Percentiles rank a stretch among this genome's conserved stretches.
These are phyloP conservation scores for Plotosus lineatus DNA, from an alignment of 2,113 vertebrate genomes.

Conservation along the genomic window DNA sequence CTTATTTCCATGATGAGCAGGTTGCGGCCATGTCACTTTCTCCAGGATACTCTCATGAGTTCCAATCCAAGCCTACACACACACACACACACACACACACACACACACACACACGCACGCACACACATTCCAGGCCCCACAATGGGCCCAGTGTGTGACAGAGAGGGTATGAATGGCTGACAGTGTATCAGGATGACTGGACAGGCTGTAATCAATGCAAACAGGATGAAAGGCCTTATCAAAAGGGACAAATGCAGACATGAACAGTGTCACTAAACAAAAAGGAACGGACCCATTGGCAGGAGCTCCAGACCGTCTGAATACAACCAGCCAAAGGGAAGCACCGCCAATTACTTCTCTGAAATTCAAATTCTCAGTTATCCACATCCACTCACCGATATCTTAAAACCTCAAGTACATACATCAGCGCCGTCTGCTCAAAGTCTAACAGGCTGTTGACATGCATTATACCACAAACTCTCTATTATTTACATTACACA, in stretches of 20 bases:
- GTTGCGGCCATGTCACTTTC: slow-evolving; percentile 54
- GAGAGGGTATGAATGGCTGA: slow-evolving; percentile 65
- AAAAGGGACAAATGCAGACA: slow-evolving; percentile 71
- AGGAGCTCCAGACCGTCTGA: slow-evolving; percentile 53
- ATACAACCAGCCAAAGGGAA: slow-evolving; percentile 53
- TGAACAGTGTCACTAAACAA: slow-evolving; percentile 69
- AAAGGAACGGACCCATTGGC: slow-evolving; percentile 62
- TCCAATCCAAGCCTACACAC: slow-evolving; percentile 61
- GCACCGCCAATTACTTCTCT: slow-evolving; percentile 57
- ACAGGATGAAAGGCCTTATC: slow-evolving; percentile 73
- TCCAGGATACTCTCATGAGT: slow-evolving; percentile 61
- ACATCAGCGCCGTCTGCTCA: slow-evolving; percentile 42
- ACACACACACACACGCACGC: slow-evolving; percentile 55
- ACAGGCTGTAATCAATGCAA: slow-evolving; percentile 74
- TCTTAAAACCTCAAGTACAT: slow-evolving; percentile 56
- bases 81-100: slow-evolving; percentile 51
- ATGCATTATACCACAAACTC: not conserved
- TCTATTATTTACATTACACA: no score
- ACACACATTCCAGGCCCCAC: slow-evolving; percentile 69
- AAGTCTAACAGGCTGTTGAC: slow-evolving; percentile 30
- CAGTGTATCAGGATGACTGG: slow-evolving; percentile 73
- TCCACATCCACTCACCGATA: slow-evolving; percentile 60
- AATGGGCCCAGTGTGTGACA: slow-evolving; percentile 73
- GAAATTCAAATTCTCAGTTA: slow-evolving; percentile 60
- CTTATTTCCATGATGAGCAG: slow-evolving; percentile 58